Conservation (phyloP, 1,140 invertebrate genomes). For the Proales similis region DNA sequence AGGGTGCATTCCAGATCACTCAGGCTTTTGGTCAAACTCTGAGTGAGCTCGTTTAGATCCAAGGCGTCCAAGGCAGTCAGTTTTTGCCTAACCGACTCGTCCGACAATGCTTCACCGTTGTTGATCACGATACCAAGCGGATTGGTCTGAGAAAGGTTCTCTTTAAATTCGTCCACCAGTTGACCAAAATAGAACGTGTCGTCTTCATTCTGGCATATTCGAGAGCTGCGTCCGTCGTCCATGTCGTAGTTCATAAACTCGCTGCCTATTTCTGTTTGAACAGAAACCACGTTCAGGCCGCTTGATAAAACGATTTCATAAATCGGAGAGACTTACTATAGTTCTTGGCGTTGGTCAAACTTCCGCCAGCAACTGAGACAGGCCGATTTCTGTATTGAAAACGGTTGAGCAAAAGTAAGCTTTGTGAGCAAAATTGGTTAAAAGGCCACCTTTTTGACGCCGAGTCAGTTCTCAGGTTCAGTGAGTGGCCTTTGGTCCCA, state of each 20-base stretch:
- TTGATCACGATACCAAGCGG: background rate
- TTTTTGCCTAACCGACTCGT: slow-evolving; percentile 2
- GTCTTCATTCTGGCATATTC: slow-evolving; percentile 22
- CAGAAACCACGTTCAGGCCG: background rate
- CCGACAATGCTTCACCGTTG: background rate
- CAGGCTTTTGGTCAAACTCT: slow-evolving; percentile 18
- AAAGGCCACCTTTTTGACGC: too few relatives aligned
- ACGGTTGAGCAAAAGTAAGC: too few relatives aligned
- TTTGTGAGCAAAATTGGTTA: too few relatives aligned
- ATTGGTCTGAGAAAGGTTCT: too few relatives aligned
- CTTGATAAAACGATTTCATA: background rate
- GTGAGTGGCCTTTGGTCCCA: too few relatives aligned
- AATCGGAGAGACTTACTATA: too few relatives aligned
- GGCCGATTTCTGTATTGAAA: too few relatives aligned
- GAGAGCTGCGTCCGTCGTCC: slow-evolving; percentile 28
- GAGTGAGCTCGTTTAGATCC: background rate
- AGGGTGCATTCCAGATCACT: background rate
- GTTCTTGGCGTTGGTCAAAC: too few relatives aligned
- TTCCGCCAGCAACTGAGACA: too few relatives aligned
- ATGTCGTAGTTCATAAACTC: slow-evolving; percentile 23
- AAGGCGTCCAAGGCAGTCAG: background rate
- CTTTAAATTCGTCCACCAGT: slow-evolving; percentile 21
- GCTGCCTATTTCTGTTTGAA: slow-evolving; percentile 3
- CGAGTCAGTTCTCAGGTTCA: too few relatives aligned
- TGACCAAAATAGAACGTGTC: slow-evolving; percentile 26